These are phyloP conservation scores for Torymus texanus DNA, from an alignment of 2,888 invertebrate species.

Conservation along the genomic window DNA sequence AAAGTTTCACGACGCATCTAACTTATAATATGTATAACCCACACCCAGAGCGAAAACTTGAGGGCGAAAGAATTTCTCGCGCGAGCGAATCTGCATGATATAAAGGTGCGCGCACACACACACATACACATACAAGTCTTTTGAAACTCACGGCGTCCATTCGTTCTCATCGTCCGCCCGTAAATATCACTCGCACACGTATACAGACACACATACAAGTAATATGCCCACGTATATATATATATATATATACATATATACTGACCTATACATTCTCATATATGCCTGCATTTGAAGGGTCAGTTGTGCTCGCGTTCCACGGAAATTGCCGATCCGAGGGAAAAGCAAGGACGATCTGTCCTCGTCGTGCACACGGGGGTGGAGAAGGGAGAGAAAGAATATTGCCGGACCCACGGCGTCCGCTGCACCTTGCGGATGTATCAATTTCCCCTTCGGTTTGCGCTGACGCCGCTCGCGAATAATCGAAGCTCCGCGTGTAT, in stretches of 20 bases:
- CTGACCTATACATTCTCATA: too few relatives aligned
- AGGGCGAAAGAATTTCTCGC: not conserved
- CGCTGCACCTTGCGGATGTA: conserved; percentile 59
- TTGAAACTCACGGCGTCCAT: not conserved
- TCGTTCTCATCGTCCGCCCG: conserved; percentile 25
- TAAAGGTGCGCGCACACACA: not conserved
- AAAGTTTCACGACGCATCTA: conserved; percentile 23
- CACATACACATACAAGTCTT: not conserved
- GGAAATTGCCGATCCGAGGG: conserved; percentile 14
- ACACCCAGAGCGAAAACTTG: too few relatives aligned
- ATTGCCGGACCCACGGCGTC: not conserved
- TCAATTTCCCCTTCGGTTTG: conserved; percentile 63
- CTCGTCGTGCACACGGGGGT: conserved; percentile 8
- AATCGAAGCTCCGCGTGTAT: conserved; percentile 11
- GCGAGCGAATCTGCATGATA: conserved; percentile 5
- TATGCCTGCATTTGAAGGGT: too few relatives aligned
- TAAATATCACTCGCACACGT: too few relatives aligned
- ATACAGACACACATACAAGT: too few relatives aligned
- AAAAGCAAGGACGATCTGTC: conserved; percentile 33
- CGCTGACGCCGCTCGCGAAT: conserved; percentile 33
- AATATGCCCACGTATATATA: too few relatives aligned
- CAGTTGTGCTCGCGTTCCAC: too few relatives aligned
- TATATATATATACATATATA: too few relatives aligned
- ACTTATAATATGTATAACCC: conserved; percentile 1
- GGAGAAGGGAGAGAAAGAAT: conserved; percentile 49